Conservation (phyloP, 2,113 vertebrate genomes). For the Neopipo cinnamomea region DNA sequence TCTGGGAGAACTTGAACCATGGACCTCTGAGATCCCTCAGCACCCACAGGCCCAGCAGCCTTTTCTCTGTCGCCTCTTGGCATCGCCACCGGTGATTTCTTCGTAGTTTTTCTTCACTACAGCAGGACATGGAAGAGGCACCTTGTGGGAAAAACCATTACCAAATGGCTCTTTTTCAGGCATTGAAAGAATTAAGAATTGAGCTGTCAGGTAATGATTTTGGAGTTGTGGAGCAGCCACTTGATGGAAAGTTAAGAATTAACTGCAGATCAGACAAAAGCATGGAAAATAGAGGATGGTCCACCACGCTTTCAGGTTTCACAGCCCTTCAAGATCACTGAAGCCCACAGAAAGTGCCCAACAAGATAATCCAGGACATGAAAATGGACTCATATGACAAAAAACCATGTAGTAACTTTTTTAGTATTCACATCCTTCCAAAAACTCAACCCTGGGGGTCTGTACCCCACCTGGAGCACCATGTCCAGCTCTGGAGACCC, state of each 20-base stretch:
- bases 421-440: background rate
- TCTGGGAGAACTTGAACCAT: accelerated
- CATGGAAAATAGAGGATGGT: background rate
- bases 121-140: background rate
- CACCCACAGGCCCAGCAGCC: background rate
- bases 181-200: background rate
- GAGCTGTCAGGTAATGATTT: background rate
- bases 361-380: background rate
- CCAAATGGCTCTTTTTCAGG: background rate
- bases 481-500: background rate
- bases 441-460: background rate
- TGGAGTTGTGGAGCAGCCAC: background rate
- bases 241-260: background rate
- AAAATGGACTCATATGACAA: background rate
- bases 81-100: background rate
- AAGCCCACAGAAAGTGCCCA: background rate
- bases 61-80: background rate
- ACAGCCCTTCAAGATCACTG: background rate
- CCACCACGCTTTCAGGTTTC: background rate
- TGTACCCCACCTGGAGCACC: background rate
- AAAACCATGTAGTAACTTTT: background rate
- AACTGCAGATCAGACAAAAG: background rate
- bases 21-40: background rate
- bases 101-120: background rate
- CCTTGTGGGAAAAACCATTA: background rate